These are phyloP conservation scores for Plutella xylostella DNA, from an alignment of 2,888 invertebrate genomes.

Conservation along the genomic window DNA sequence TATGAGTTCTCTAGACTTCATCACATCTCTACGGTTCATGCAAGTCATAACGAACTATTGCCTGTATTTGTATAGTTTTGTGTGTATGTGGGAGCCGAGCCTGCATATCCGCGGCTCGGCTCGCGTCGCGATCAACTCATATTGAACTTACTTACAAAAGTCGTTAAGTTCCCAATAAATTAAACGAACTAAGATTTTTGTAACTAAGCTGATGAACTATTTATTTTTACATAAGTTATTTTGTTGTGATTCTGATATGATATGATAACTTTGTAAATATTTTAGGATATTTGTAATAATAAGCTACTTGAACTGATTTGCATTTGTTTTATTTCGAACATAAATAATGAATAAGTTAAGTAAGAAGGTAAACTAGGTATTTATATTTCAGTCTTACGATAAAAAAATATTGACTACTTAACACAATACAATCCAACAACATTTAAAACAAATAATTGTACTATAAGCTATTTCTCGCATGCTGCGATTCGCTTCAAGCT, in stretches of 20 bases:
- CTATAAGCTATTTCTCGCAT: too few relatives aligned
- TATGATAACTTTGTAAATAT: conserved; percentile 47
- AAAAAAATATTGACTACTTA: too few relatives aligned
- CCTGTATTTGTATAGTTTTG: too few relatives aligned
- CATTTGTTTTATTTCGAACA: neutral
- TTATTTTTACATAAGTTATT: conserved; percentile 46
- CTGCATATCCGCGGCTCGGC: too few relatives aligned
- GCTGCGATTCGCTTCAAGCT: too few relatives aligned
- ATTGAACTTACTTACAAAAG: neutral
- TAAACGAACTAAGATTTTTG: conserved; percentile 3
- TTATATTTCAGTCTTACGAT: neutral
- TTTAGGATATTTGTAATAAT: conserved; percentile 28
- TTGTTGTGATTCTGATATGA: conserved; percentile 54
- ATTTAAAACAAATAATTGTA: too few relatives aligned
- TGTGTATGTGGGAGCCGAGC: too few relatives aligned
- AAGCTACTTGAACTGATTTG: conserved; percentile 25
- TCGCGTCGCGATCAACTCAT: too few relatives aligned
- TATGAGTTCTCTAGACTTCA: too few relatives aligned
- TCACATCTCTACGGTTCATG: too few relatives aligned
- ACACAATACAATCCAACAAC: too few relatives aligned
- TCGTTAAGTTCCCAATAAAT: neutral
- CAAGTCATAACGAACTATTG: too few relatives aligned
- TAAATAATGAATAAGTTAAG: neutral
- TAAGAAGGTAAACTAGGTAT: neutral
- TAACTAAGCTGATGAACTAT: conserved; percentile 1